phyloP scores from a whole-genome alignment of 2,113 vertebrate species.

The Cynopterus brachyotis region DNA sequence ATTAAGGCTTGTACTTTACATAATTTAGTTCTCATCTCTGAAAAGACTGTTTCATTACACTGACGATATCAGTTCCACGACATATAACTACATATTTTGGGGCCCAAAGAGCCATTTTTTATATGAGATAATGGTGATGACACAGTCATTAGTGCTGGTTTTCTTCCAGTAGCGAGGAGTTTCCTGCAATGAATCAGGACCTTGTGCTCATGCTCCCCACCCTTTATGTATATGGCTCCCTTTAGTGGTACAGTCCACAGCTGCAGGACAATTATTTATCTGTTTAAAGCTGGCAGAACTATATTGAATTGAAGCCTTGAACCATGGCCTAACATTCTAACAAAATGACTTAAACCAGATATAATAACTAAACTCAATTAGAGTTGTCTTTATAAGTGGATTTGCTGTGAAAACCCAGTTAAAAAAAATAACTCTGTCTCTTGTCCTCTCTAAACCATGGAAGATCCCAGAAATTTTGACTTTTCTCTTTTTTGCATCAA shows the following conservation, averaged over 20 bases:
- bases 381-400: neutral
- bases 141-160: neutral
- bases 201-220: too few relatives aligned
- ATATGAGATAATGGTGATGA: neutral
- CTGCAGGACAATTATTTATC: neutral
- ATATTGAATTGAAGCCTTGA: neutral
- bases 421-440: neutral
- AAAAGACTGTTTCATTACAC: slow-evolving; percentile 17
- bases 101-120: slow-evolving; percentile 16
- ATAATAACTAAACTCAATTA: neutral
- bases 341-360: neutral
- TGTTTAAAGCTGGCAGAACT: neutral
- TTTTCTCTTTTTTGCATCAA: neutral
- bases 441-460: neutral
- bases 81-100: neutral
- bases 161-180: neutral
- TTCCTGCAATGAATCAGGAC: neutral
- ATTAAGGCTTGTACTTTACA: neutral
- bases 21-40: slow-evolving; percentile 42
- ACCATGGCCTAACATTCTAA: neutral
- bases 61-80: neutral
- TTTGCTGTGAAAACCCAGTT: neutral
- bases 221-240: neutral
- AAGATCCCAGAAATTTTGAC: neutral
- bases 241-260: neutral